Conservation (phyloP, 1,140 invertebrate species). For the Danaus melanippus region DNA sequence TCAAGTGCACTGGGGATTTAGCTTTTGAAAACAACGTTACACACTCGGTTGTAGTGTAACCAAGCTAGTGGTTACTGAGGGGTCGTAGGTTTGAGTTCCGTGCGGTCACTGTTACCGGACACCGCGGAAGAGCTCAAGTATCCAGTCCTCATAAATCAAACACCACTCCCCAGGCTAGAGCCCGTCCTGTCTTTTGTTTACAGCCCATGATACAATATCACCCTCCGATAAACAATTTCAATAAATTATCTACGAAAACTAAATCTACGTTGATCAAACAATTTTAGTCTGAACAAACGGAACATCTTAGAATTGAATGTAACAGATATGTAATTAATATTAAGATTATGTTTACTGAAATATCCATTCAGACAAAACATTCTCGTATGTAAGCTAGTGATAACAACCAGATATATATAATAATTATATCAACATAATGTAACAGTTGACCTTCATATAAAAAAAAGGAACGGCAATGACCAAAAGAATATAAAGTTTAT, state of each 20-base stretch:
- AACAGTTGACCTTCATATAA: not conserved
- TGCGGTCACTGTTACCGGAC: constrained; percentile 53
- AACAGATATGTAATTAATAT: too few relatives aligned
- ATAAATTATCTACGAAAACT: too few relatives aligned
- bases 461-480: too few relatives aligned
- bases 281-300: too few relatives aligned
- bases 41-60: constrained; percentile 31
- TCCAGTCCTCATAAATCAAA: constrained; percentile 55
- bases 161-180: constrained; percentile 37
- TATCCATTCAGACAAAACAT: too few relatives aligned
- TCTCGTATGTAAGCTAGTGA: too few relatives aligned
- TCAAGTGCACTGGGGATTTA: constrained; percentile 12
- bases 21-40: constrained; percentile 18
- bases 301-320: too few relatives aligned
- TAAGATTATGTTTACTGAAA: too few relatives aligned
- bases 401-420: not conserved
- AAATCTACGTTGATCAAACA: too few relatives aligned
- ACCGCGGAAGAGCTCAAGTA: constrained; percentile 58
- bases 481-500: too few relatives aligned
- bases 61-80: constrained; percentile 42
- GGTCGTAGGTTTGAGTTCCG: constrained; percentile 35
- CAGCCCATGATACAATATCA: constrained; percentile 37
- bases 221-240: constrained; percentile 31
- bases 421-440: constrained; percentile 5
- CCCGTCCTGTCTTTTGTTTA: constrained; percentile 49